Conservation (phyloP, 2,888 invertebrate genomes). For the Drosophila monieri region DNA sequence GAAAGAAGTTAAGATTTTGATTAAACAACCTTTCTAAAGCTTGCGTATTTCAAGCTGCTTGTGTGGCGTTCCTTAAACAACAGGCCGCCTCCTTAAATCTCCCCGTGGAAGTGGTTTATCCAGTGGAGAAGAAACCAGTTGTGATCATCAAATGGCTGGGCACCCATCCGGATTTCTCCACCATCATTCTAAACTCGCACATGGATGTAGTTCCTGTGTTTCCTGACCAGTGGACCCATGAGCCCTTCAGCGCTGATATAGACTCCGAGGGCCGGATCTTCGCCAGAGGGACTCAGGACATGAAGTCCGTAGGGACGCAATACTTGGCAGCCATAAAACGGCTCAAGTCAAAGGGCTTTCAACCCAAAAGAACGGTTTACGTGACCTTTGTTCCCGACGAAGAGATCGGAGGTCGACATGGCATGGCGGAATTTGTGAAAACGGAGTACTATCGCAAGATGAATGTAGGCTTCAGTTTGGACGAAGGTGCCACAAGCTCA, state of each 20-base stretch:
- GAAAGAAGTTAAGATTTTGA: conserved; percentile 2
- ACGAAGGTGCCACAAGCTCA: conserved; percentile 91
- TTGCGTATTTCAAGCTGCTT: conserved; percentile 86
- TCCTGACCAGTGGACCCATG: conserved; percentile 93
- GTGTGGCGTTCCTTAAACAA: conserved; percentile 90
- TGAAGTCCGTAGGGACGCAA: conserved; percentile 92
- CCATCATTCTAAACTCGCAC: conserved; percentile 93
- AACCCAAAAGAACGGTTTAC: conserved; percentile 87
- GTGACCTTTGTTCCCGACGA: conserved; percentile 88
- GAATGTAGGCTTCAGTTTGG: conserved; percentile 90
- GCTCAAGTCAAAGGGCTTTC: conserved; percentile 85
- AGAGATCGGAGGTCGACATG: conserved; percentile 88
- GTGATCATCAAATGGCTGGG: conserved; percentile 92
- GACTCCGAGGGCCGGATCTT: conserved; percentile 93
- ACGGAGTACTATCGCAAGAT: conserved; percentile 87
- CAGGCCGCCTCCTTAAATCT: conserved; percentile 89
- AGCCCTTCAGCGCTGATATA: conserved; percentile 93
- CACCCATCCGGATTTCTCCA: conserved; percentile 87
- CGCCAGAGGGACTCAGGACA: conserved; percentile 94
- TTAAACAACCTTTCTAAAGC: not conserved
- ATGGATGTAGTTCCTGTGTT: conserved; percentile 98
- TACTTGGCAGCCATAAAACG: conserved; percentile 89
- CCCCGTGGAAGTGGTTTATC: conserved; percentile 86
- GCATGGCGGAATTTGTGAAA: conserved; percentile 88
- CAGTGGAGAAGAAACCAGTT: conserved; percentile 87